Percentiles rank a stretch among this genome's conserved stretches.
These are phyloP conservation scores for Anorthoa munda DNA, from an alignment of 2,888 invertebrate species.

Conservation along the genomic window DNA sequence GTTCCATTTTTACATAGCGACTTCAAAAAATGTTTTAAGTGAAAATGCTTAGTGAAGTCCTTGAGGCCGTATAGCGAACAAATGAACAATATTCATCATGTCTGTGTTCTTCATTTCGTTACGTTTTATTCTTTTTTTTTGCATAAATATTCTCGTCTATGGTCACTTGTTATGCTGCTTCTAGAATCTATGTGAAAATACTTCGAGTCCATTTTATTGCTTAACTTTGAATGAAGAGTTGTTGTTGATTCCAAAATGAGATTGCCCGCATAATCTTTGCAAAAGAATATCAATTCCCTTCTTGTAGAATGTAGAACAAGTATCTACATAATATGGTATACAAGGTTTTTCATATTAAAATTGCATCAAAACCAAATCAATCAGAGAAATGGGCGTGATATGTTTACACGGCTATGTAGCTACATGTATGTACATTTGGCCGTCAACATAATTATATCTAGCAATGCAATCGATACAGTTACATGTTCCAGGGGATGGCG, in stretches of 20 bases:
- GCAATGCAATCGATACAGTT: background rate
- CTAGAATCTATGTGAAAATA: background rate
- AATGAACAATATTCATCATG: conserved; percentile 11
- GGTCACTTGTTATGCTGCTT: background rate
- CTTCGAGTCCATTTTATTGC: background rate
- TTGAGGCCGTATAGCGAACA: conserved; percentile 1
- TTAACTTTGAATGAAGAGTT: background rate
- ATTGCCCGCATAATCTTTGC: background rate
- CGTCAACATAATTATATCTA: background rate
- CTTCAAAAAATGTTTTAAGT: conserved; percentile 15
- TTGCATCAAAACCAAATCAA: too few species aligned
- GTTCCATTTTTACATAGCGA: conserved; percentile 21
- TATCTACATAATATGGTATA: background rate
- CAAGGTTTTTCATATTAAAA: background rate
- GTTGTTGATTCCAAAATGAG: background rate
- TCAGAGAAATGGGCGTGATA: background rate
- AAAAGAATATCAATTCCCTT: background rate
- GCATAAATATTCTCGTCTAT: background rate
- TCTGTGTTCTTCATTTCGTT: background rate
- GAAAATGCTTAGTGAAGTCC: conserved; percentile 8
- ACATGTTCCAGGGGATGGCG: background rate
- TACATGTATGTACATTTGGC: background rate
- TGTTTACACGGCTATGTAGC: background rate
- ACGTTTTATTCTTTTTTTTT: conserved; percentile 1
- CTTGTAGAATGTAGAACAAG: background rate